A percentile compares a stretch with the other conserved stretches of the same genome.
Evolutionary conservation across 2,113 vertebrate genomes (phyloP).

Genomic region (Probosciger aterrimus): DNA sequence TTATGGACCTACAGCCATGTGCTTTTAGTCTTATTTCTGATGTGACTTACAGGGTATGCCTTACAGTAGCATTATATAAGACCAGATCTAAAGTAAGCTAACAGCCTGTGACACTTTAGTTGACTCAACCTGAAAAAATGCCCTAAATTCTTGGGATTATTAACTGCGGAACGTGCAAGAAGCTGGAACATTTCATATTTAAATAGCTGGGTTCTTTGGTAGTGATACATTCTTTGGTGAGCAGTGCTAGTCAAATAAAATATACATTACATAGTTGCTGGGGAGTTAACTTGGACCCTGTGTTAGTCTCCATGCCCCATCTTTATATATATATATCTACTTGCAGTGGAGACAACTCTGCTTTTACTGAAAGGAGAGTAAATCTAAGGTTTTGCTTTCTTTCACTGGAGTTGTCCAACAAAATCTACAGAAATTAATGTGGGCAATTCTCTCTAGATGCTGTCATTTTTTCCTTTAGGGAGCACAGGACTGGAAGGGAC

Average conservation of each 20-base stretch:
- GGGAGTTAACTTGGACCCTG: neutral
- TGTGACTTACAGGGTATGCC: neutral
- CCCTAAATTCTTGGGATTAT: neutral
- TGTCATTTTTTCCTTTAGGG: neutral
- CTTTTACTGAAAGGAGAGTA: neutral
- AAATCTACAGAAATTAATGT: neutral
- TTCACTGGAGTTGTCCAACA: neutral
- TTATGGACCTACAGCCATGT: neutral
- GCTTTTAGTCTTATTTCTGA: neutral
- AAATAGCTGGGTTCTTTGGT: neutral
- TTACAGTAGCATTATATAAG: slow-evolving; percentile 8
- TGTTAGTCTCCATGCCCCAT: neutral
- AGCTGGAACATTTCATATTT: neutral
- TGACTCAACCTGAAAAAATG: slow-evolving; percentile 24
- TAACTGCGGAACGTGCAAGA: neutral
- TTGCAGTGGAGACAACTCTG: neutral
- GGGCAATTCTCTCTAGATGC: neutral
- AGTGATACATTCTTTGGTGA: neutral
- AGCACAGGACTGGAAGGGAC: neutral
- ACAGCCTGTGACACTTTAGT: neutral
- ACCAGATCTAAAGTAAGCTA: neutral
- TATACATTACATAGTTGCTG: neutral
- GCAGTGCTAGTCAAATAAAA: neutral
- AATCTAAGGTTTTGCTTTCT: neutral
- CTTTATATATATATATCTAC: neutral